phyloP scores from a whole-genome alignment of 1,140 invertebrate species.

The Caenorhabditis briggsae region DNA sequence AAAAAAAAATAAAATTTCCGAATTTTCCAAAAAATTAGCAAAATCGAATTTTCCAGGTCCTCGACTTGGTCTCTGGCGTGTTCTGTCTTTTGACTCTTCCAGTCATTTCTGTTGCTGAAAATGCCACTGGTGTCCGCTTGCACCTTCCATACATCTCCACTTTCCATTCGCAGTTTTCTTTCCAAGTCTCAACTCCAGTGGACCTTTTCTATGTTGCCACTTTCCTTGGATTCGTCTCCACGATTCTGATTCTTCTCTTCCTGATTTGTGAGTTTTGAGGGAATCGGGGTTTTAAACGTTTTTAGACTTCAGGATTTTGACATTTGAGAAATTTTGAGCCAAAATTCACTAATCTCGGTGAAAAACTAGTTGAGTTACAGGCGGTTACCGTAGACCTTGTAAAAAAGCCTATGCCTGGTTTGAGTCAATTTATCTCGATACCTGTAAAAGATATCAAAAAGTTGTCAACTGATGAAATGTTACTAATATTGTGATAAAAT shows the following conservation, averaged over 20 bases:
- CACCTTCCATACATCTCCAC: background rate
- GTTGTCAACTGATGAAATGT: too few relatives aligned
- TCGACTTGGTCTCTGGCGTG: background rate
- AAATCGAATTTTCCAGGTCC: too few relatives aligned
- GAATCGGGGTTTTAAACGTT: too few relatives aligned
- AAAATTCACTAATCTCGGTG: too few relatives aligned
- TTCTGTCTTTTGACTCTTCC: constrained; percentile 38
- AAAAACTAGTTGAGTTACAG: too few relatives aligned
- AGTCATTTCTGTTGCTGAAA: constrained; percentile 50
- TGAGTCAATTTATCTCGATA: too few relatives aligned
- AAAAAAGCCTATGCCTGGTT: too few relatives aligned
- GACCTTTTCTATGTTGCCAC: background rate
- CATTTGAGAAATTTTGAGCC: too few relatives aligned
- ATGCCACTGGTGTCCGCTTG: background rate
- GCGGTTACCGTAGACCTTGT: too few relatives aligned
- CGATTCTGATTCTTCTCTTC: background rate
- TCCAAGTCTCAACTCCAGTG: background rate
- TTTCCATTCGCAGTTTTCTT: background rate
- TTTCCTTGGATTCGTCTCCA: constrained; percentile 6
- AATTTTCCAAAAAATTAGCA: background rate
- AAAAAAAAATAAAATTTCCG: background rate
- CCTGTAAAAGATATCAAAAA: too few relatives aligned
- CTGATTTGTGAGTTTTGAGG: background rate
- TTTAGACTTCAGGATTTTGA: too few relatives aligned
- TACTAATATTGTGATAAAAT: too few relatives aligned